Evolutionary conservation across 2,797 vertebrate species (phyloP), one percentile per base, ranked within the genome.

Genomic region (Enteromius radiatus): DNA sequence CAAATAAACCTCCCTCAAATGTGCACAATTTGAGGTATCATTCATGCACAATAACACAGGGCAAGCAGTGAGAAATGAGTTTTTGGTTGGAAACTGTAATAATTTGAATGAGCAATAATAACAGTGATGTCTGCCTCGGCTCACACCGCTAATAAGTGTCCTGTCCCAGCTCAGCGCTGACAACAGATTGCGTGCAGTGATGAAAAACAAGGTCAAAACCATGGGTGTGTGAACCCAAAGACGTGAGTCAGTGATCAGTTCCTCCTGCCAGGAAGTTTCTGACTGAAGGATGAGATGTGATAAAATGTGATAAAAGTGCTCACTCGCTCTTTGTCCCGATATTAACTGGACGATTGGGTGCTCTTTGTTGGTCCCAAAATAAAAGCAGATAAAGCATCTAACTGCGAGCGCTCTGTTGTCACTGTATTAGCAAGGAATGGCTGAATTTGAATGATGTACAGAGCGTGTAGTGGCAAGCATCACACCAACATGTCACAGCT

Each of bases 401-500:
- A 10, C 47, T 67, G 33, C 19, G 26, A 84, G 84, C 65, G 80
- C 69, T 77, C 79, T 47, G 78, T 21, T 83, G 84, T 75, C 67
- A 21, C 56, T 43, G 10, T 80, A 45, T 85, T 84, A 67, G 73
- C 31, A 33, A 69, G 65, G 79, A 38, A 68, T n/a, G 45, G 73
- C 23, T 76, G 80, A 74, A 47, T 80, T 74, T 69, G 75, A 47
- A 74, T 81, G 68, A 76, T 84, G 65, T 81, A 61, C 77, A 26
- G 74, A 68, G 56, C 85, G 19, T 88, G 87, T 85, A 61, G 80
- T 78, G 81, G 81, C 85, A 86, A n/a, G 83, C 64, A 67, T 67
- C 78, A 70, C 74, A 47, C 43, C 9, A 41, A 86, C 80, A 75
- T 83, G 87, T 80, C 83, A 82, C 84, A 81, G 85, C 80, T 83